phyloP scores from a whole-genome alignment of 30 jellyfish, hydroid and myxozoan genomes.

The Pseudorhiza aurosa region DNA sequence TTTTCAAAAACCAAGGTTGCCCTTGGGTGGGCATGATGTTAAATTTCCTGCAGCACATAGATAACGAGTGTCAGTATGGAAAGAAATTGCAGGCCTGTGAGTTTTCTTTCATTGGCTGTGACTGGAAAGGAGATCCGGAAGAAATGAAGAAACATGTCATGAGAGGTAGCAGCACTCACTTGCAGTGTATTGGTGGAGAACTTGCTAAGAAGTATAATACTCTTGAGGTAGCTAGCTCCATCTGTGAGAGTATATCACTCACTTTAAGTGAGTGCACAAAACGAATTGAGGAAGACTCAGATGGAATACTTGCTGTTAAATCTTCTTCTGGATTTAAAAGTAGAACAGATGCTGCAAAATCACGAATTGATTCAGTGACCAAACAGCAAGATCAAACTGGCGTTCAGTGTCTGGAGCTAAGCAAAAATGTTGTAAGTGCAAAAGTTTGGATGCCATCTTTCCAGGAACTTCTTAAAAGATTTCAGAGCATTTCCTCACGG shows the following conservation, averaged over 20 bases:
- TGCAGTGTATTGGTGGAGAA: not conserved
- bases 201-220: not conserved
- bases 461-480: not conserved
- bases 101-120: constrained; percentile 50
- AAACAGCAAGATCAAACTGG: not conserved
- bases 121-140: constrained; percentile 35
- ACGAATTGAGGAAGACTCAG: constrained; percentile 30
- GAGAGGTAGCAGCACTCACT: constrained; percentile 18
- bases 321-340: constrained; percentile 19
- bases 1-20: constrained; percentile 57
- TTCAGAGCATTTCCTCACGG: not conserved
- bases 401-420: not conserved
- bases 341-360: not conserved
- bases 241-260: not conserved
- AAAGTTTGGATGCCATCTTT: not conserved
- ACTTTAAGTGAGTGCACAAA: not conserved
- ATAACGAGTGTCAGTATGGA: constrained; percentile 18
- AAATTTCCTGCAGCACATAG: constrained; percentile 22
- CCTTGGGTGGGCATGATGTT: constrained; percentile 61
- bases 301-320: constrained; percentile 34
- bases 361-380: not conserved
- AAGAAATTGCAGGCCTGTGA: constrained; percentile 12
- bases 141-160: constrained; percentile 18
- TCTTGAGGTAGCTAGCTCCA: not conserved
- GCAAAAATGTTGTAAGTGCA: not conserved